Conservation (phyloP, 2,888 invertebrate genomes). For the Asteroscopus sphinx region DNA sequence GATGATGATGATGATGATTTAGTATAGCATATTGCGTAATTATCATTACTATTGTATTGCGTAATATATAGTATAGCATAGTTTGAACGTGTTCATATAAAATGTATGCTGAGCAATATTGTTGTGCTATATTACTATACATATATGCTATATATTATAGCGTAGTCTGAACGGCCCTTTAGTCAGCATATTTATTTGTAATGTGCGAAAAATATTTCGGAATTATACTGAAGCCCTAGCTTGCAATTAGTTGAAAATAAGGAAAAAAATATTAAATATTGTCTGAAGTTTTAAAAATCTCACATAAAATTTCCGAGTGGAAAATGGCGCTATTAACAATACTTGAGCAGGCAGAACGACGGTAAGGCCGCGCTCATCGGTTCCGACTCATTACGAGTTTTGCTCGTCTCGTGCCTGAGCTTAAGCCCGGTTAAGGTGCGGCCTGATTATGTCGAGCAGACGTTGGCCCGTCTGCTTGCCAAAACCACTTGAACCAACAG, state of each 20-base stretch:
- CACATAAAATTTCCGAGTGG: conserved; percentile 44
- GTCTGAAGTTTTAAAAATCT: conserved; percentile 38
- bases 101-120: too few species aligned
- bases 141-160: too few species aligned
- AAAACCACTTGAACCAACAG: conserved; percentile 82
- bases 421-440: conserved; percentile 80
- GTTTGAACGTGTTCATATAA: too few species aligned
- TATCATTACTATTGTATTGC: too few species aligned
- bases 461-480: conserved; percentile 80
- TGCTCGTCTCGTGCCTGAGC: conserved; percentile 68
- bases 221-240: conserved; percentile 36
- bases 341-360: conserved; percentile 75
- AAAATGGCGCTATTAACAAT: conserved; percentile 68
- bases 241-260: conserved; percentile 39
- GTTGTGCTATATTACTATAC: too few species aligned
- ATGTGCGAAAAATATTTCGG: conserved; percentile 21
- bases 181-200: conserved; percentile 35
- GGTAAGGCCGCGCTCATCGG: conserved; percentile 75
- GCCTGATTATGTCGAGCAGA: conserved; percentile 83
- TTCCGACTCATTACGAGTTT: conserved; percentile 83
- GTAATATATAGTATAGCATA: too few species aligned
- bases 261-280: conserved; percentile 39
- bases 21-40: too few species aligned
- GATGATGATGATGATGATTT: too few species aligned
- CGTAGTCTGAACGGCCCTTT: too few species aligned